phyloP scores from a whole-genome alignment of 2,888 invertebrate species.

The Philonicus albiceps region DNA sequence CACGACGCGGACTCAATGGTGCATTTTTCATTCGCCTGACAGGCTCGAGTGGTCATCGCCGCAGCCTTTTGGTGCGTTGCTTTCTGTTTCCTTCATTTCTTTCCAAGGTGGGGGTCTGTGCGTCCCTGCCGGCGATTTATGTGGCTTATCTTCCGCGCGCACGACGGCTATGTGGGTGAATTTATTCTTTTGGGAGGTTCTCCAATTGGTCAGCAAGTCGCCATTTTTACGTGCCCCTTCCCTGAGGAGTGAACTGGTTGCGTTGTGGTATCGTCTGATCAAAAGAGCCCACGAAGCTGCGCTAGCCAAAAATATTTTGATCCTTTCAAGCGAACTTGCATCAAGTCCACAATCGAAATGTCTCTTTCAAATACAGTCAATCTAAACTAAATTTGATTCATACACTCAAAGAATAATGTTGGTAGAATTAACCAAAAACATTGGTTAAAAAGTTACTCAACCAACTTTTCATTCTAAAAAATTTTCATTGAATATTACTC shows the following conservation, averaged over 20 bases:
- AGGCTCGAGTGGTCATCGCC: neutral
- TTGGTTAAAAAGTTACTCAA: too few relatives aligned
- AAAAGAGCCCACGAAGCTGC: neutral
- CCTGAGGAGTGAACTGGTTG: neutral
- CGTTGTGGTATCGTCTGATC: neutral
- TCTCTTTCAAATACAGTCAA: too few relatives aligned
- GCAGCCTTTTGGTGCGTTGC: conserved; percentile 1
- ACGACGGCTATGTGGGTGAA: conserved; percentile 25
- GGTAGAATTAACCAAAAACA: too few relatives aligned
- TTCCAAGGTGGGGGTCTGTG: conserved; percentile 2
- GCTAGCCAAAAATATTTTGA: neutral
- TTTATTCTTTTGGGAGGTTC: conserved; percentile 14
- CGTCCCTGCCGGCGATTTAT: conserved; percentile 27
- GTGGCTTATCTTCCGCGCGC: conserved; percentile 6
- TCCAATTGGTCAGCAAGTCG: conserved; percentile 26
- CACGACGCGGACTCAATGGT: neutral
- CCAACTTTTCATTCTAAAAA: too few relatives aligned
- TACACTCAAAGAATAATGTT: too few relatives aligned
- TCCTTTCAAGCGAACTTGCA: neutral
- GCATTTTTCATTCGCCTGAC: conserved; percentile 26
- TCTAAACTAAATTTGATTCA: too few relatives aligned
- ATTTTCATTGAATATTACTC: too few relatives aligned
- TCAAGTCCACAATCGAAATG: too few relatives aligned
- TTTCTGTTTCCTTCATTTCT: conserved; percentile 11
- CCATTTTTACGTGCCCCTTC: neutral